A percentile compares a stretch with the other conserved stretches of the same genome.
Evolutionary conservation across 1,140 invertebrate species (phyloP).

Genomic region (Subanguina moxae): DNA sequence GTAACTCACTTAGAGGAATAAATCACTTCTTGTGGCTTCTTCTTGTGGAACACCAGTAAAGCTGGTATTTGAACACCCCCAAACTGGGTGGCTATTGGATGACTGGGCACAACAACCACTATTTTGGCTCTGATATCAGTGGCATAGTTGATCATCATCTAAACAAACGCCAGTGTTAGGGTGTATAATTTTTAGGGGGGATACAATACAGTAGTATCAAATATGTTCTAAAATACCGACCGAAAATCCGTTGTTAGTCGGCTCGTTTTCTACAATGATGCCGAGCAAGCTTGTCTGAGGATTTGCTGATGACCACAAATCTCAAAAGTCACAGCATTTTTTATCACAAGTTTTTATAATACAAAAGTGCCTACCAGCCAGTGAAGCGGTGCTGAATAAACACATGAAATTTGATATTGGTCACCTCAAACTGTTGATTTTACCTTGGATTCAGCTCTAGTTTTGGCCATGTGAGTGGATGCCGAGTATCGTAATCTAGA

Average conservation of each 20-base stretch:
- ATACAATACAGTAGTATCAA: background rate
- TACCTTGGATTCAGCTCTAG: slow-evolving; percentile 27
- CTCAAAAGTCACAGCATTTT: slow-evolving; percentile 7
- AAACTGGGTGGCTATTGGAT: slow-evolving; percentile 36
- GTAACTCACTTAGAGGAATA: slow-evolving; percentile 32
- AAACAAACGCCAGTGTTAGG: background rate
- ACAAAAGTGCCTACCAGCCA: too few species aligned
- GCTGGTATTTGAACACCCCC: slow-evolving; percentile 28
- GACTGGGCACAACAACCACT: slow-evolving; percentile 20
- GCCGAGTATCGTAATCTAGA: slow-evolving; percentile 28
- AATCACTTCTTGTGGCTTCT: slow-evolving; percentile 18
- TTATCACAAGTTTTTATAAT: too few species aligned
- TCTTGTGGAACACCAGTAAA: slow-evolving; percentile 31
- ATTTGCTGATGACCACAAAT: slow-evolving; percentile 24
- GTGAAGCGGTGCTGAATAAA: too few species aligned
- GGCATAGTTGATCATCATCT: slow-evolving; percentile 43
- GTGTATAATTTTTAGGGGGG: background rate
- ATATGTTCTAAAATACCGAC: slow-evolving; percentile 4
- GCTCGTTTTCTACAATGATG: slow-evolving; percentile 36
- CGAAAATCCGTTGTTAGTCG: slow-evolving; percentile 22
- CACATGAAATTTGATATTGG: too few species aligned
- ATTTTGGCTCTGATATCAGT: slow-evolving; percentile 24
- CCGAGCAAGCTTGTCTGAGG: slow-evolving; percentile 10
- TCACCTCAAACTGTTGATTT: background rate
- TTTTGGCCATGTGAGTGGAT: slow-evolving; percentile 39